Conservation (phyloP, 2,113 vertebrate species). For the Neolamprologus devosi region DNA sequence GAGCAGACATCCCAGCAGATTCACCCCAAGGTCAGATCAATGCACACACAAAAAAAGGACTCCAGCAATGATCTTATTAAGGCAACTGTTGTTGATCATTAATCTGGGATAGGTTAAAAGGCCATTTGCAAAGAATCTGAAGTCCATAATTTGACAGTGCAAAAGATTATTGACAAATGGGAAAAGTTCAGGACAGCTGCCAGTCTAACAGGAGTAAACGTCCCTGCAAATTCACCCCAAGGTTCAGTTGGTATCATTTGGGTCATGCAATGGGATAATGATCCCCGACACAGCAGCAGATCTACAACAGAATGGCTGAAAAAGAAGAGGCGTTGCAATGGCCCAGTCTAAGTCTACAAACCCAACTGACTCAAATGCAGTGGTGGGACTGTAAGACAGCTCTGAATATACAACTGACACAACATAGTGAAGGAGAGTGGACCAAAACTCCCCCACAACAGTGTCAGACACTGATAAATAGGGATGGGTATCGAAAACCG, state of each 20-base stretch:
- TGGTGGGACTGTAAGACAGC: not conserved
- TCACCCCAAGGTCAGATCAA: not conserved
- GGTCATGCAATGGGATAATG: accelerated
- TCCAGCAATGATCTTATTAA: accelerated
- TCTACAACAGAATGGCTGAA: not conserved
- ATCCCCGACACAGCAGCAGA: not conserved
- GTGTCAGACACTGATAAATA: too few relatives aligned
- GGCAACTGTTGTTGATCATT: not conserved
- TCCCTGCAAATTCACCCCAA: not conserved
- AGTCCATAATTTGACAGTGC: accelerated
- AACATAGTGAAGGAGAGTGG: too few relatives aligned
- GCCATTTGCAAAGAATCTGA: accelerated
- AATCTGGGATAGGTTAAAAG: accelerated
- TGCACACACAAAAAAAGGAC: not conserved
- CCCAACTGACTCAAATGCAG: accelerated
- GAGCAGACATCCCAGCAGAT: accelerated
- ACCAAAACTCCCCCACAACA: too few relatives aligned
- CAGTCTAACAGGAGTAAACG: not conserved
- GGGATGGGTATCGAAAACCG: too few relatives aligned
- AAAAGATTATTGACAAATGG: not conserved
- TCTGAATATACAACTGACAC: not conserved
- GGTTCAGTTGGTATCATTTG: accelerated
- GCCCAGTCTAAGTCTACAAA: accelerated
- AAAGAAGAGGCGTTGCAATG: accelerated
- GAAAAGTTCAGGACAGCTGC: accelerated